Evolutionary conservation across 2,888 invertebrate genomes (phyloP), one percentile per base, ranked within the genome.

Genomic region (Rhorus exstirpatorius): DNA sequence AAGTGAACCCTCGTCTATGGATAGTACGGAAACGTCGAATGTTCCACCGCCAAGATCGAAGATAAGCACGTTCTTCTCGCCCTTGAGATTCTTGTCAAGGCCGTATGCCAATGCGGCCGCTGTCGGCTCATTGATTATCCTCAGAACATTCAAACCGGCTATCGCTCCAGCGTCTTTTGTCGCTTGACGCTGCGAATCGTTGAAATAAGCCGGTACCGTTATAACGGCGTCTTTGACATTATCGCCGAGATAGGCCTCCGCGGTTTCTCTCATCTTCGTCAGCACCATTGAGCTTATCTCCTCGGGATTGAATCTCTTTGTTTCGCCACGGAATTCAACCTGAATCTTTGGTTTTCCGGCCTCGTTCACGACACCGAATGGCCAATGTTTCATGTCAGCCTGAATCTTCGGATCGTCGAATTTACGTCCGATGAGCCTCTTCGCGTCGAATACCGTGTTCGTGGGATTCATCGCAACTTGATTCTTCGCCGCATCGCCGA

Each of bases 151-250:
- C 35, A 96, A 90, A 8, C 96, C 96, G 38, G 96, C 94, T 83
- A 96, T 96, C n/a, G 94, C 94, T 41, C 94, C 96, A 58, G 96
- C 96, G 90, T 96, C 96, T 90, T 96, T 96, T 17, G 96, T 96
- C 0, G 95, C 96, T 90, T 96, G 95, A 55, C 96, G 93, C 89
- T 96, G 95, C 0, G 94, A 94, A 89, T 95, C 95, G 89, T 95
- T 95, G 93, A 96, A 96, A 91, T 97, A 97, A 6, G 97, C 97
- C 3, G 97, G 97, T 2, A 97, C 97, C 3, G 97, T 97, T 87
- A 97, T 94, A 0, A 97, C 97, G 3, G 96, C 97, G 90, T 97
- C 96, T n/a, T 93, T 94, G 0, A 97, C 95, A 19, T 93, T 86
- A 14, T 93, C 93, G 7, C 96, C 97, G 81, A 97, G 92, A 89